Base-by-base conservation (phyloP, 2,888 invertebrate species). In the Siphonodentalium dalli region DNA sequence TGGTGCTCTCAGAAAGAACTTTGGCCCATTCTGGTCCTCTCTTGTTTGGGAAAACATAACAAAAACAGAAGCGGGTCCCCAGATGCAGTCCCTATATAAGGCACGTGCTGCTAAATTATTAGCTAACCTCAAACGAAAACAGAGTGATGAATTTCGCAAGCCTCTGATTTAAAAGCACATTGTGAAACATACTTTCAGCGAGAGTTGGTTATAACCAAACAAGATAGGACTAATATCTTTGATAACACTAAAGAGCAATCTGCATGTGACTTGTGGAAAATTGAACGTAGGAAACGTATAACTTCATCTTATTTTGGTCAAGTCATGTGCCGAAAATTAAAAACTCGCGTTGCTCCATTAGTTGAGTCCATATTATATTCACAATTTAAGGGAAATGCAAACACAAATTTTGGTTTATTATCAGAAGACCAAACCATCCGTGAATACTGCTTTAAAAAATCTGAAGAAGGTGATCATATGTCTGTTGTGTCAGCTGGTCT, bases 241-340 rank as follows among this genome's bases (percentile, higher is more conserved):
- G 23, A 35, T 29, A 11, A 15, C 7, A 46, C 48, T 7, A 37
- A 23, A 15, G 41, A 41, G 11, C 58, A 58, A 29, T 33, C 24
- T 28, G 6, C 23, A 23, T 37, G 38, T 50, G 39, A 47, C 2
- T 15, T 39, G 6, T 58, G 51, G 51, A 48, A 47, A 38, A 38
- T 13, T 8, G 49, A 58, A 42, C 21, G 50, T 38, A 15, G 39
- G 8, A 33, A 47, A 21, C 23, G 50, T 18, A 23, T 54, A 1
- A 58, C 58, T 2, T 42, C 39, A 21, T 50, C 50, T 5, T 50
- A 54, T 33, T 58, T 54, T 42, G 54, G 50, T 26, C 43, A 50
- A 33, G 37, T 58, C 3, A 34, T 56, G 8, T 8, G 6, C 3
- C 24, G 50, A n/a, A 13, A 37, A 18, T 8, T 37, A 1, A n/a